phyloP scores from a whole-genome alignment of 2,888 invertebrate species.

The Epirrhoe tristata region DNA sequence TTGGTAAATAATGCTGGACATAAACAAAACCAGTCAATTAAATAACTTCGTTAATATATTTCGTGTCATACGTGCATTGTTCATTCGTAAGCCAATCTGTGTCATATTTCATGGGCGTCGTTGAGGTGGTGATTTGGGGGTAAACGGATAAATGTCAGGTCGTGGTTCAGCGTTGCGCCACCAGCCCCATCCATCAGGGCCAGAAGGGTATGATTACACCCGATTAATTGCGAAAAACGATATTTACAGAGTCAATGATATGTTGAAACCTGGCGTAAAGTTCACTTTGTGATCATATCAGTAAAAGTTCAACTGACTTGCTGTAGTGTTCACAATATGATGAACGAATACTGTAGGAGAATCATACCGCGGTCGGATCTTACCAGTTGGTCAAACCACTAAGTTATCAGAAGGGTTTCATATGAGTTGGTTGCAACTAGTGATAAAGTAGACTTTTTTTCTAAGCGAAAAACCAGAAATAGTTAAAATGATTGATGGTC shows the following conservation, averaged over 20 bases:
- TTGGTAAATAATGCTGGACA: too few species aligned
- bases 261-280: conserved; percentile 36
- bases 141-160: conserved; percentile 36
- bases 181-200: conserved; percentile 55
- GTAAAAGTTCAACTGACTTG: conserved; percentile 14
- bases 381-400: too few species aligned
- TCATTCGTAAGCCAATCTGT: conserved; percentile 48
- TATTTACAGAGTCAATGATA: conserved; percentile 44
- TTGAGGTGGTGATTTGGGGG: conserved; percentile 44
- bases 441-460: background rate
- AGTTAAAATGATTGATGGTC: conserved; percentile 41
- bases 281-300: conserved; percentile 27
- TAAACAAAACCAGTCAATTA: conserved; percentile 15
- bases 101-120: conserved; percentile 49
- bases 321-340: background rate
- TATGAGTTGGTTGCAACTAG: background rate
- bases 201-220: conserved; percentile 57
- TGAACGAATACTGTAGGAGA: background rate
- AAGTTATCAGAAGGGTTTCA: too few species aligned
- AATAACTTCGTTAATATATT: conserved; percentile 22
- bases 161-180: conserved; percentile 34
- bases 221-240: conserved; percentile 50
- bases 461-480: conserved; percentile 22
- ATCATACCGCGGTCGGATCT: background rate
- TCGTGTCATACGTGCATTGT: conserved; percentile 8